Base-by-base conservation (phyloP, 53 echinoderm and acorn worm species). In the Mesocentrotus franciscanus region DNA sequence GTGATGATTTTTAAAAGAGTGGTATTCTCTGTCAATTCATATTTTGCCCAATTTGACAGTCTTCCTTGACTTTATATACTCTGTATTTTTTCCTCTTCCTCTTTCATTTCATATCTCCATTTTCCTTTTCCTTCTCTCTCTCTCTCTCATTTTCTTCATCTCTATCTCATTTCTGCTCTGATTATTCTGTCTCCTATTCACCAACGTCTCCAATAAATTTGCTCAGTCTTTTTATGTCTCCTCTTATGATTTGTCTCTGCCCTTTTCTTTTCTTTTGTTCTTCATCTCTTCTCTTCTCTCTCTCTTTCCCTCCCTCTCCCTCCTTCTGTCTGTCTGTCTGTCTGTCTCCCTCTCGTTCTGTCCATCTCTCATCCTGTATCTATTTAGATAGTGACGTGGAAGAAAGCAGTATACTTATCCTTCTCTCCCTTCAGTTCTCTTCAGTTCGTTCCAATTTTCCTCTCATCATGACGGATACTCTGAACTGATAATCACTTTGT, bases 241-340 rank as follows among this genome's bases (percentile, higher is more conserved):
- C 10, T 90, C 90, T 90, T 55, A 42, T 56, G 9, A 17, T 90
- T 58, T n/a, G 36, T 90, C 27, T 71, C 93, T 59, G 57, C 85
- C 33, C 92, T 85, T 61, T 94, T 71, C 13, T 62, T 33, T 85
- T 95, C 95, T 57, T 68, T 13, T 70, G 5, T 70, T 70, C 26
- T 24, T 24, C 3, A 17, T 70, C 1, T 68, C 68, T 68, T 18
- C 18, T 18, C 18, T 68, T 68, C 68, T 68, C 5, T n/a, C 71
- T 71, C 71, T 71, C 71, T 71, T 9, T n/a, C 12, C 6, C 4
- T 71, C 71, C 10, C 4, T 71, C 12, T 71, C n/a, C 10, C 8
- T 71, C 71, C 10, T 5, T 71, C 8, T 71, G 5, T 71, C n/a
- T 71, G 0, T 9, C 71, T 71, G 5, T 71, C 12, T 71, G 5